Evolutionary conservation across 2,113 vertebrate genomes (phyloP).

Genomic region (Xiphophorus maculatus): DNA sequence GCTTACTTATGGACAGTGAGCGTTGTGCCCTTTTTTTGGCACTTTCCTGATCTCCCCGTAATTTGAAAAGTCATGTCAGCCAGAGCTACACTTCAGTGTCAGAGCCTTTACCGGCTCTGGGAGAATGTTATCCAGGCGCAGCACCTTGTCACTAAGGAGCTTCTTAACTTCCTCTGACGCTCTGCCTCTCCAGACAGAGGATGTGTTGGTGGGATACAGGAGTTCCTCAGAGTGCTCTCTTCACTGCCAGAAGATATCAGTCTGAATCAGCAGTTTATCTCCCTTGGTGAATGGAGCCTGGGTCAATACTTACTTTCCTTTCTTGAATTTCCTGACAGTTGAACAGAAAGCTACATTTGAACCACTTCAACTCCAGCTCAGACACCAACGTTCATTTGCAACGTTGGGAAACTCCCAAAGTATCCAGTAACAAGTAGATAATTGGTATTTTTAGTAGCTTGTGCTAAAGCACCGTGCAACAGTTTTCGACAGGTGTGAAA

Average conservation of each 20-base stretch:
- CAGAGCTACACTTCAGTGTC: neutral
- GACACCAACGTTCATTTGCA: neutral
- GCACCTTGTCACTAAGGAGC: conserved; percentile 7
- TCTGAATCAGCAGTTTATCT: conserved; percentile 12
- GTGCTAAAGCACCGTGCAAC: neutral
- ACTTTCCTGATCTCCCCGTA: neutral
- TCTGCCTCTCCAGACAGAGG: conserved; percentile 12
- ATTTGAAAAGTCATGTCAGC: conserved; percentile 10
- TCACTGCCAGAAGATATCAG: conserved; percentile 10
- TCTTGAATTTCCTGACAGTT: conserved; percentile 4
- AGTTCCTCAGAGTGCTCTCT: conserved; percentile 21
- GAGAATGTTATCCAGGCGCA: conserved; percentile 12
- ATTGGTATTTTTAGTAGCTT: neutral
- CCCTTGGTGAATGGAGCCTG: conserved; percentile 6
- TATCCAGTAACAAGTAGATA: conserved; percentile 1
- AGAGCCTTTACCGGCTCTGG: conserved; percentile 9
- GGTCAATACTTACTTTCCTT: conserved; percentile 11
- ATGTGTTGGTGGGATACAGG: conserved; percentile 16
- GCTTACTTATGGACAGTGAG: neutral
- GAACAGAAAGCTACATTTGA: neutral
- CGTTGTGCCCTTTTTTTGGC: neutral
- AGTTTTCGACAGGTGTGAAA: neutral
- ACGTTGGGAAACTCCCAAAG: neutral
- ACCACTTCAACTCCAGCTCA: neutral
- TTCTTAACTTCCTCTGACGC: conserved; percentile 25